Base-by-base conservation (phyloP, 1,140 invertebrate genomes). In the Philopotamus ludificatus region DNA sequence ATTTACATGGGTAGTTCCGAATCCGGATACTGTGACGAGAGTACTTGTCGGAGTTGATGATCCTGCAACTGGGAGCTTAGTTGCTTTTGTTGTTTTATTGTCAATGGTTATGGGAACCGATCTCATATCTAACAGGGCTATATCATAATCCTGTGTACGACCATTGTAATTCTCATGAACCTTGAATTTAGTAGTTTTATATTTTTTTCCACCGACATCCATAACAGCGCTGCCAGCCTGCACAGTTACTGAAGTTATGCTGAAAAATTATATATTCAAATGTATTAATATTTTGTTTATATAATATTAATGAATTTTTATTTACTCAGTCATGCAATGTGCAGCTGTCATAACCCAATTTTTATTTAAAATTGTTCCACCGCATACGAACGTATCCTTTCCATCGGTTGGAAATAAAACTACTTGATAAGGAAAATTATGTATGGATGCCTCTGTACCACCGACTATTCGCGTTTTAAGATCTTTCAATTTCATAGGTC, bases 1-100 rank as follows among this genome's bases (percentile, higher is more conserved):
- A 7, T 74, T 76, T 71, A 79, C 77, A 16, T 70, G 57, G 18
- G 76, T 79, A 47, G 74, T 71, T 1, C 77, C 77, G 74, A 76
- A 79, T 15, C 78, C 78, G 42, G 75, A 72, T 0, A 78, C 73
- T 16, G 71, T 61, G 2, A 77, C 44, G 9, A 71, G 54, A 18
- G 72, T 72, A 2, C 74, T 73, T 4, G 65, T 39, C 7, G 64
- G 60, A 2, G 76, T 59, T 3, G 15, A 8, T 0, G 61, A 62
- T 18, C 61, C 55, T 21, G 49, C 54, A 41, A 62, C 10, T 45
- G 54, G 68, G 28, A 77, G 60, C 0, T 18, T 25, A 2, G 73
- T 63, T 25, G 60, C 66, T 50, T 65, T 73, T 8, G 71, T 72
- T 3, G 49, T 53, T 2, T 26, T 21, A 16, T 45, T 28, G 20